These are phyloP conservation scores for Aphis craccivora DNA, from an alignment of 1,140 invertebrate species.

Conservation along the genomic window DNA sequence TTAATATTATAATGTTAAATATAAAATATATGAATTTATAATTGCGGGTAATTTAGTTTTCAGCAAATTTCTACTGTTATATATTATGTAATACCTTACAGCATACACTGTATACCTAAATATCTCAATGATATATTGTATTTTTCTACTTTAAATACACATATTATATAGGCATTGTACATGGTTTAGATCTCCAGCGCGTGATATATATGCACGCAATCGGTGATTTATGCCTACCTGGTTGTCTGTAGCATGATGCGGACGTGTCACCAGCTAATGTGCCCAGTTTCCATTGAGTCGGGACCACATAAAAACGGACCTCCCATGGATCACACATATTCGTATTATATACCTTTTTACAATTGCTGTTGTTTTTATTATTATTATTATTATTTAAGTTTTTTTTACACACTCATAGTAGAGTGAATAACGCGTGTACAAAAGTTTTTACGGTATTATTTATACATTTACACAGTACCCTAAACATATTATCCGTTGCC, in stretches of 20 bases:
- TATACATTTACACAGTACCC: background rate
- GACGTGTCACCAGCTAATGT: slow-evolving; percentile 54
- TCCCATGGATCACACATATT: slow-evolving; percentile 41
- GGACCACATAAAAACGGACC: slow-evolving; percentile 55
- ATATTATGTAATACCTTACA: background rate
- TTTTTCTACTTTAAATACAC: background rate
- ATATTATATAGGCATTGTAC: background rate
- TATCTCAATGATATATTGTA: background rate
- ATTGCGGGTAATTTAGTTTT: background rate
- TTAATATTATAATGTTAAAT: background rate
- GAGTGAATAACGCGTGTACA: slow-evolving; percentile 6
- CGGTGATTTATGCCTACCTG: slow-evolving; percentile 44
- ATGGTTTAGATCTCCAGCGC: background rate
- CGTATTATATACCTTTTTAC: background rate
- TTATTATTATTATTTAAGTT: slow-evolving; percentile 29
- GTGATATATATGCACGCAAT: slow-evolving; percentile 19
- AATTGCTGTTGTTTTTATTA: slow-evolving; percentile 26
- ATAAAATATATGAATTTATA: background rate
- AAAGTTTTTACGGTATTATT: slow-evolving; percentile 52
- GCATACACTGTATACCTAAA: background rate
- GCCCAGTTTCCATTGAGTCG: slow-evolving; percentile 40
- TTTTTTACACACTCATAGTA: background rate
- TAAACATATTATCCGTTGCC: background rate
- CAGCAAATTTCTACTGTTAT: background rate
- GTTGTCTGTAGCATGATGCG: slow-evolving; percentile 45